Percentiles rank a stretch among this genome's conserved stretches.
Evolutionary conservation across 1,140 invertebrate genomes (phyloP).

Genomic region (Teleogryllus occipitalis): DNA sequence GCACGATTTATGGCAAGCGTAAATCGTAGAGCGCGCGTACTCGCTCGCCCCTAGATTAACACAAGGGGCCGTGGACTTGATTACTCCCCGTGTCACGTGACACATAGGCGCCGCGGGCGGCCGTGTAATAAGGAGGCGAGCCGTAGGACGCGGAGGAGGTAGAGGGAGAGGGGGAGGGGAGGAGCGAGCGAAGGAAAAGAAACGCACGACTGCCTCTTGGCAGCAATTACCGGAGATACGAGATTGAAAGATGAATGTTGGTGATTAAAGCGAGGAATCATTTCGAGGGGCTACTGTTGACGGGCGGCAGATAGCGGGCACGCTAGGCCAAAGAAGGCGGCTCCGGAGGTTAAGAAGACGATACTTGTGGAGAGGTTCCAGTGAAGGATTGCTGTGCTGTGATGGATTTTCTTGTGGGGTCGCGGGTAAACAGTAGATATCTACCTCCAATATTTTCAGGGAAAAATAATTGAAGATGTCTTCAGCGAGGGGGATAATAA

Average conservation of each 20-base stretch:
- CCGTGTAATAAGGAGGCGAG: not conserved
- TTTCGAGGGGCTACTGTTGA: not conserved
- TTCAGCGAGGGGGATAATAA: too few species aligned
- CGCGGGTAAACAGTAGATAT: too few species aligned
- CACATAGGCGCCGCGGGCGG: not conserved
- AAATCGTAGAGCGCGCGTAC: not conserved
- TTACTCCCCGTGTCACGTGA: not conserved
- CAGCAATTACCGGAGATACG: not conserved
- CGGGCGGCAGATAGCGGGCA: not conserved
- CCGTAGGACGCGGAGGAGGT: not conserved
- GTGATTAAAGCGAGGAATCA: not conserved
- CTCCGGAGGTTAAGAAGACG: not conserved
- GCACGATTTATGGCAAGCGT: not conserved
- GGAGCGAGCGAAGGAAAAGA: not conserved
- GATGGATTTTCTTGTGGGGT: not conserved
- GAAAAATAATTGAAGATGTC: too few species aligned
- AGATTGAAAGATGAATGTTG: slow-evolving; percentile 1
- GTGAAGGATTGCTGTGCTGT: not conserved
- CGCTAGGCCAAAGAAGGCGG: not conserved
- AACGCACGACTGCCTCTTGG: not conserved
- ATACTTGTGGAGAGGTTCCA: not conserved
- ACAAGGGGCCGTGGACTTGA: not conserved
- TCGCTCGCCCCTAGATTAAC: not conserved
- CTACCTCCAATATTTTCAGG: too few species aligned
- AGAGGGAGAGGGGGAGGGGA: not conserved